Percentiles rank a stretch among this genome's conserved stretches.
phyloP scores from a whole-genome alignment of 2,113 vertebrate genomes.

The Ameiurus melas region DNA sequence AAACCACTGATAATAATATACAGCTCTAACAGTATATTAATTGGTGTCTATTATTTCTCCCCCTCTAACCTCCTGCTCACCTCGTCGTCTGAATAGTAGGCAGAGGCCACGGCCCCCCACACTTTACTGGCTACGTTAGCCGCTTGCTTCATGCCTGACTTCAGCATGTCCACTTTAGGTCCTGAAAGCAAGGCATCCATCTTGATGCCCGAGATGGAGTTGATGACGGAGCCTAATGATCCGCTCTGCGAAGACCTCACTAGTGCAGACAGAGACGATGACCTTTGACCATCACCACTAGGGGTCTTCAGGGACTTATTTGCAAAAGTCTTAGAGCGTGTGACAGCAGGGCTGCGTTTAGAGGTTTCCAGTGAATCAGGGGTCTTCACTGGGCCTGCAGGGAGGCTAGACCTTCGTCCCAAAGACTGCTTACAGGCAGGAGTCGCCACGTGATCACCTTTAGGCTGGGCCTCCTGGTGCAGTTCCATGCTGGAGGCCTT shows the following conservation, averaged over 20 bases:
- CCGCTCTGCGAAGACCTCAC: conserved; percentile 84
- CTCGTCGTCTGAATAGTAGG: conserved; percentile 93
- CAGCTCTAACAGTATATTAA: background rate
- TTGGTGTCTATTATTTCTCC: background rate
- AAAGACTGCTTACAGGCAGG: conserved; percentile 59
- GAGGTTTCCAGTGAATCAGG: conserved; percentile 59
- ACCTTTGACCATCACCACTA: conserved; percentile 67
- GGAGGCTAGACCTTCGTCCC: conserved; percentile 88
- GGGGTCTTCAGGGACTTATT: conserved; percentile 71
- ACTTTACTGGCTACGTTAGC: conserved; percentile 92
- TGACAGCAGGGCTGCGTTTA: conserved; percentile 75
- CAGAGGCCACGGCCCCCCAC: conserved; percentile 89
- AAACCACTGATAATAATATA: background rate
- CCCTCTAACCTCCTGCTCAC: conserved; percentile 59
- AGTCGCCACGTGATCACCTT: conserved; percentile 46
- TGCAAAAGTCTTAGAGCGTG: conserved; percentile 87
- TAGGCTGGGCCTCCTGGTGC: conserved; percentile 61
- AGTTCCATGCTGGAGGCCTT: conserved; percentile 94
- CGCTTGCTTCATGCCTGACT: conserved; percentile 93
- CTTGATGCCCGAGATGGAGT: conserved; percentile 88
- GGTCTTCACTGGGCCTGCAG: conserved; percentile 70
- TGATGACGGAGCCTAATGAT: conserved; percentile 89
- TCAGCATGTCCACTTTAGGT: conserved; percentile 93
- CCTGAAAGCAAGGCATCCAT: conserved; percentile 90
- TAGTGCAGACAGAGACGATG: conserved; percentile 82